phyloP scores from a whole-genome alignment of 1,140 invertebrate genomes.

The Leptinotarsa lineolata region DNA sequence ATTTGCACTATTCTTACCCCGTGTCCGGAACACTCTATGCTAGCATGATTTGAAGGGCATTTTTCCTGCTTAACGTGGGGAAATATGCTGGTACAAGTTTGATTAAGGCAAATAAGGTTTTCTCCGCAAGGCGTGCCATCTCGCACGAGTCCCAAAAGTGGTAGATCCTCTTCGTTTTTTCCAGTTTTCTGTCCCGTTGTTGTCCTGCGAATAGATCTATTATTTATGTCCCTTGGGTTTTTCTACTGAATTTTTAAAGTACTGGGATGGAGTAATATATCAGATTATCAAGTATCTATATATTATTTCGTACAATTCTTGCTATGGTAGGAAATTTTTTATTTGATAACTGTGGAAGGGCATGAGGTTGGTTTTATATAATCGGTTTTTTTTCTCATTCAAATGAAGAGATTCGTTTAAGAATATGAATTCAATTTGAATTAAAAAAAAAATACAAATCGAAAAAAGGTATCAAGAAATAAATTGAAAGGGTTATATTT shows the following conservation, averaged over 20 bases:
- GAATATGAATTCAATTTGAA: no score
- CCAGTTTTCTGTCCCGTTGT: constrained; percentile 67
- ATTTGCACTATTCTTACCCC: constrained; percentile 70
- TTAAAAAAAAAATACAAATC: no score
- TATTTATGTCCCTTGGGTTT: constrained; percentile 28
- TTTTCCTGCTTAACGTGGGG: constrained; percentile 80
- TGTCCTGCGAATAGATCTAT: constrained; percentile 61
- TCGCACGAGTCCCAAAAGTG: constrained; percentile 76
- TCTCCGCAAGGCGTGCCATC: constrained; percentile 92
- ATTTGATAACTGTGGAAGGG: no score
- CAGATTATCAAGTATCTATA: no score
- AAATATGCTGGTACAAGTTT: constrained; percentile 84
- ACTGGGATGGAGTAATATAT: no score
- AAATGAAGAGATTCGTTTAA: no score
- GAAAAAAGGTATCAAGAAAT: no score
- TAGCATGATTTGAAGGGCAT: constrained; percentile 87
- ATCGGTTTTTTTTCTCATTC: no score
- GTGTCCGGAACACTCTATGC: constrained; percentile 88
- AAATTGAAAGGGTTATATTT: no score
- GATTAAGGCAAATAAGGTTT: constrained; percentile 90
- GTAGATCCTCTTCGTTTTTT: constrained; percentile 62
- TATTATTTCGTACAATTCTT: no score
- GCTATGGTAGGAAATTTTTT: no score
- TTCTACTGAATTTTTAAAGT: constrained; percentile 8
- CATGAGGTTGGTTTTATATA: no score